Conservation (phyloP, 1,140 invertebrate species). For the Melipona quadrifasciata region DNA sequence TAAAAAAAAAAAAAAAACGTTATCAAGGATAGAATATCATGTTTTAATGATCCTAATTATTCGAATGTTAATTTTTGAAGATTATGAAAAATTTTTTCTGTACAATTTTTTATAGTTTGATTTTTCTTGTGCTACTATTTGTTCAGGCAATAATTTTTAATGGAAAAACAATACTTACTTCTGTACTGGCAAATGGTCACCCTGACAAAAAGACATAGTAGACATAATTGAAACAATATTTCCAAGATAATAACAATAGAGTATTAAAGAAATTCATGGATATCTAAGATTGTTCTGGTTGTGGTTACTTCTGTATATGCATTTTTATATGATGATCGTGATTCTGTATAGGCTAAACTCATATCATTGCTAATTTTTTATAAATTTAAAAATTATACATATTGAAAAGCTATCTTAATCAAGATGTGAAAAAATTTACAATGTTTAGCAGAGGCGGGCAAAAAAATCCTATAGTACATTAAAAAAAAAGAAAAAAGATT, state of each 20-base stretch:
- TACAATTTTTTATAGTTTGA: neutral
- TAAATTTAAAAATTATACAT: slow-evolving; percentile 47
- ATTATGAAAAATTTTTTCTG: neutral
- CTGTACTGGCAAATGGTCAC: slow-evolving; percentile 9
- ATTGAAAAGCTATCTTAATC: slow-evolving; percentile 21
- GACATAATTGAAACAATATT: slow-evolving; percentile 38
- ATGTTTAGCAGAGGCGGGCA: slow-evolving; percentile 2
- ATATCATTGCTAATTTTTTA: slow-evolving; percentile 50
- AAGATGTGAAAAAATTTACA: slow-evolving; percentile 1
- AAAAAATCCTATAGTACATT: slow-evolving; percentile 3
- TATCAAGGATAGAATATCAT: neutral
- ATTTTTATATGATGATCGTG: slow-evolving; percentile 48
- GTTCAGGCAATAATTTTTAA: neutral
- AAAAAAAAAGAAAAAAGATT: neutral
- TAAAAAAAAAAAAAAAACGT: neutral
- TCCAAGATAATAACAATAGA: slow-evolving; percentile 46
- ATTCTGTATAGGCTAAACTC: slow-evolving; percentile 37
- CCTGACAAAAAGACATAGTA: slow-evolving; percentile 12
- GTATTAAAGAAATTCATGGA: slow-evolving; percentile 38
- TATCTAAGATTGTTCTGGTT: slow-evolving; percentile 46
- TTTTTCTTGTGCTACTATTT: neutral
- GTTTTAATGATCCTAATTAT: neutral
- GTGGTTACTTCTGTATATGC: slow-evolving; percentile 46
- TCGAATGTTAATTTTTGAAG: neutral
- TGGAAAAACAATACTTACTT: neutral